Evolutionary conservation across 2,888 invertebrate genomes (phyloP).

Genomic region (Dimorphilus gyrociliatus): DNA sequence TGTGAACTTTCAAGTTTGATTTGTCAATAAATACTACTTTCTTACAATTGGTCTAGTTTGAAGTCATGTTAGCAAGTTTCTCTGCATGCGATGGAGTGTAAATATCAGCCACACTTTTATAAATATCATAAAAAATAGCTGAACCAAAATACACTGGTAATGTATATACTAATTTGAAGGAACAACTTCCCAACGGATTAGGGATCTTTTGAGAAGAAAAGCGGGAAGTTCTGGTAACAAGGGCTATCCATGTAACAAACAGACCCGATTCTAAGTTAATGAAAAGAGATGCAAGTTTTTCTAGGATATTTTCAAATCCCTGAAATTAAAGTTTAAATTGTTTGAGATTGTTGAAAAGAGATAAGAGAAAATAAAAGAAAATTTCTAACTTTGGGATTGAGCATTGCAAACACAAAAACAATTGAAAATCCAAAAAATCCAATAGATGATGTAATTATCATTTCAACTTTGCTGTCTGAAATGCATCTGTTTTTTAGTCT

Average conservation of each 20-base stretch:
- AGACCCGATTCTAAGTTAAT: slow-evolving; percentile 26
- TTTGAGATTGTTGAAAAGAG: slow-evolving; percentile 2
- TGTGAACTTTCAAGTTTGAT: too few species aligned
- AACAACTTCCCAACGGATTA: slow-evolving; percentile 16
- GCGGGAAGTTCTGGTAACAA: too few species aligned
- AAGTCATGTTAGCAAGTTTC: too few species aligned
- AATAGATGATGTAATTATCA: too few species aligned
- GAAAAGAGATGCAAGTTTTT: slow-evolving; percentile 27
- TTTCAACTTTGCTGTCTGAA: slow-evolving; percentile 1
- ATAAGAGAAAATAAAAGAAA: neutral
- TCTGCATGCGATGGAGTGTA: too few species aligned
- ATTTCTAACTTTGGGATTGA: slow-evolving; percentile 25
- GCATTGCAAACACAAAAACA: slow-evolving; percentile 27
- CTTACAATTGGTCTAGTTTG: too few species aligned
- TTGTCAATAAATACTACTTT: too few species aligned
- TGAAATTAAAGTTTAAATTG: slow-evolving; percentile 9
- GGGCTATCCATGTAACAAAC: too few species aligned
- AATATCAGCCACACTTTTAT: slow-evolving; percentile 9
- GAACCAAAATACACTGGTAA: slow-evolving; percentile 27
- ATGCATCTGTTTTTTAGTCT: neutral
- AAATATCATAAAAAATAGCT: slow-evolving; percentile 25
- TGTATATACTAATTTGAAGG: slow-evolving; percentile 15
- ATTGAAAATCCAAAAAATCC: slow-evolving; percentile 17
- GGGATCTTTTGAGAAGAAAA: too few species aligned
- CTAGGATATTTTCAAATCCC: slow-evolving; percentile 30